Base-by-base conservation (phyloP, 1,140 invertebrate species). In the Zaprionus vittiger region DNA sequence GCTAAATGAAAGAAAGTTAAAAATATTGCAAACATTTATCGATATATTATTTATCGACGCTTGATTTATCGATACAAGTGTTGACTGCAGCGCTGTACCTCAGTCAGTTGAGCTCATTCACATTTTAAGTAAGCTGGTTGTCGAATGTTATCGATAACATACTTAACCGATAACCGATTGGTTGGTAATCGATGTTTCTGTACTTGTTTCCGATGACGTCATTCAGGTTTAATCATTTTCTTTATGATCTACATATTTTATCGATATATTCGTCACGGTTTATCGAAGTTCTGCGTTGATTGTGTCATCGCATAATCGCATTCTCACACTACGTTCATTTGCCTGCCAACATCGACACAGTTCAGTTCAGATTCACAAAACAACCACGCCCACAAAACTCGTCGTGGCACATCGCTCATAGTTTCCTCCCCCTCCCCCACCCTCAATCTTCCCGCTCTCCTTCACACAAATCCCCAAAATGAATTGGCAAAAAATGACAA, bases 401-500 rank as follows among this genome's bases (percentile, higher is more conserved):
- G 62, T 7, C 62, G 62, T 55, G 49, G 34, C 47, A 49, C 49
- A 65, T 54, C 22, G 20, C 12, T 31, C 55, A 38, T 15, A 26
- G 20, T 28, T 12, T 7, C n/a, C 31, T 22, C 28, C 14, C 12
- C 5, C 2, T 44, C n/a, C 52, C 52, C 15, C 7, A 22, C 20
- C 12, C 24, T 7, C 4, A 15, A 14, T 9, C 26, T 11, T 22
- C 22, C 31, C 44, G 37, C 9, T n/a, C 12, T 11, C 9, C 59
- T 9, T n/a, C 41, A 9, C 17, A 24, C 9, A 37, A 54, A 17
- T 52, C n/a, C 20, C 49, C 12, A 24, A 31, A 41, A 69, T 17
- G n/a, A 47, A 47, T 52, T 78, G 63, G 62, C 63, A 38, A 63
- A 56, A 5, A 38, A 24, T 54, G 7, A n/a, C 22, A 55, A 38